Evolutionary conservation across 2,113 vertebrate genomes (phyloP).

Genomic region (Thymallus thymallus): DNA sequence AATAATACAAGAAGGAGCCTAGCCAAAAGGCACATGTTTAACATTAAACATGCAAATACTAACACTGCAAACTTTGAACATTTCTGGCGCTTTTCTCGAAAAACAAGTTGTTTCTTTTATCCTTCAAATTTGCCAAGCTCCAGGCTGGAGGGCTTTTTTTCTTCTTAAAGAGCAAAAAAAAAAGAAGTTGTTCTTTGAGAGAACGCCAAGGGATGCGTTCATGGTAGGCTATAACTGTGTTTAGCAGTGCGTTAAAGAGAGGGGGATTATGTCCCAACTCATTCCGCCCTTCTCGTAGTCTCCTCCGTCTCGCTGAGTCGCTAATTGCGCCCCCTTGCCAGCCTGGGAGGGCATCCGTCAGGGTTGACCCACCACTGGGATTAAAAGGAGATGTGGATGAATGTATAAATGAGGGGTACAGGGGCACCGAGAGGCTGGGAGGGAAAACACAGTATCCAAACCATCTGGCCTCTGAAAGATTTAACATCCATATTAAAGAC

Average conservation of each 20-base stretch:
- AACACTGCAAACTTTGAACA: conserved; percentile 32
- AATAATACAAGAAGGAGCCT: background rate
- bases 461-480: conserved; percentile 41
- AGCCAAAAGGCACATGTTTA: conserved; percentile 45
- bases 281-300: conserved; percentile 2
- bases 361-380: conserved; percentile 39
- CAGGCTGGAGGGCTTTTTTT: conserved; percentile 51
- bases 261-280: background rate
- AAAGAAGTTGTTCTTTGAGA: conserved; percentile 42
- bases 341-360: conserved; percentile 34
- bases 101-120: conserved; percentile 61
- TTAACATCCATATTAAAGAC: conserved; percentile 36
- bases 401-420: conserved; percentile 39
- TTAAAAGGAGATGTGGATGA: conserved; percentile 42
- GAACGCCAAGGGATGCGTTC: conserved; percentile 56
- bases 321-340: conserved; percentile 40
- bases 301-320: conserved; percentile 27
- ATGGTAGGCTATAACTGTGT: conserved; percentile 30
- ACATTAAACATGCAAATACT: conserved; percentile 55
- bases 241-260: conserved; percentile 31
- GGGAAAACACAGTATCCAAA: conserved; percentile 26
- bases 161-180: conserved; percentile 47
- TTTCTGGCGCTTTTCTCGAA: conserved; percentile 38
- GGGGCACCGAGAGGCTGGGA: conserved; percentile 10
- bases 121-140: conserved; percentile 54